Evolutionary conservation across 1,140 invertebrate species (phyloP), one percentile per base, ranked within the genome.

Genomic region (Muscidifurax raptorellus): DNA sequence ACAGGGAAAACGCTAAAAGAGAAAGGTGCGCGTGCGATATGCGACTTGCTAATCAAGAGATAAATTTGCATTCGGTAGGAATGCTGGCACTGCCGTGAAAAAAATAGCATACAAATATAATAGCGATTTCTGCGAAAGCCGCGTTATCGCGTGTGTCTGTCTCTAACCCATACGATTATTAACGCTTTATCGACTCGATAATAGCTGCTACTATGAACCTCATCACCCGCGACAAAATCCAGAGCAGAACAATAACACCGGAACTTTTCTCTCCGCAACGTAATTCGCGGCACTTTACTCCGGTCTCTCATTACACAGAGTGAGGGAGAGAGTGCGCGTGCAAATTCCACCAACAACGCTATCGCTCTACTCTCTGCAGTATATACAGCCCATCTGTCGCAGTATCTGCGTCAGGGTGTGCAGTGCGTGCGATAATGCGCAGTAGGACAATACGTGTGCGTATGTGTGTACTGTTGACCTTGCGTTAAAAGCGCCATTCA

Each of bases 401-500:
- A 64, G 28, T 64, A 27, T 59, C 66, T 59, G 52, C 18, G 4
- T 36, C 59, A 36, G 32, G 32, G 32, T 36, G 32, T 36, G 9
- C 27, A 80, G 64, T 85, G 59, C 28, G 52, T 22, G 75, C 77
- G 85, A 87, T 88, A 88, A 88, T 88, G 80, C 86, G 86, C 85
- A 88, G 86, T 82, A 87, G 79, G 79, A 36, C 32, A 36, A 36
- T 36, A 36, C 32, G 32, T 36, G 32, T 7, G 32, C 32, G 32
- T 36, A 7, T 36, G 32, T 36, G 32, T 36, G 87, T 89, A 88
- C 86, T 89, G 86, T 89, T 90, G 89, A 89, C 89, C 88, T 90
- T 90, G 89, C 87, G 84, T 89, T 88, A 88, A 89, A 89, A 89
- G 87, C 86, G 84, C 85, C 80, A 86, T 87, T 86, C 85, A 88